phyloP scores from a whole-genome alignment of 1,140 invertebrate genomes.

The Drosophila mojavensis region DNA sequence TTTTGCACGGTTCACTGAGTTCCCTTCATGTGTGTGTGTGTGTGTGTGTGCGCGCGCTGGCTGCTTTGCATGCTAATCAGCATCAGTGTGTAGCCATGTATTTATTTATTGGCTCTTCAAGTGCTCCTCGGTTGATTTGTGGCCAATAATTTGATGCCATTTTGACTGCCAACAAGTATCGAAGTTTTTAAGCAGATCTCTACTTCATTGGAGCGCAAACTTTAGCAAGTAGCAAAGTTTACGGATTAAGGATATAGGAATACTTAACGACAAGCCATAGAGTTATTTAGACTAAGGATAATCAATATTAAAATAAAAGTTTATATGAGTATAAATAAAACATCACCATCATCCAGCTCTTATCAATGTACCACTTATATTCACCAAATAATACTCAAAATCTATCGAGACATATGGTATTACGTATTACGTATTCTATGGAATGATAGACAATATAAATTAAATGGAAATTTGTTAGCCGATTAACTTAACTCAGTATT shows the following conservation, averaged over 20 bases:
- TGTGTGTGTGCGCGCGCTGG: constrained; percentile 26
- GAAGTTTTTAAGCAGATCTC: constrained; percentile 25
- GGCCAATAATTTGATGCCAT: constrained; percentile 53
- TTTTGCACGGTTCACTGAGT: constrained; percentile 69
- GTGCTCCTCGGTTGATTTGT: constrained; percentile 41
- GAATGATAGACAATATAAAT: too few species aligned
- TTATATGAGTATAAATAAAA: too few species aligned
- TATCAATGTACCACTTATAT: too few species aligned
- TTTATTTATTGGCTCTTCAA: constrained; percentile 58
- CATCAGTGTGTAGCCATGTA: constrained; percentile 16
- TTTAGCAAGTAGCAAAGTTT: constrained; percentile 49
- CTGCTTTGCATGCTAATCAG: constrained; percentile 53
- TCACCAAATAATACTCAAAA: too few species aligned
- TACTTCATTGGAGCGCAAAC: constrained; percentile 23
- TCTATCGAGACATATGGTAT: too few species aligned
- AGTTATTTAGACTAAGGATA: too few species aligned
- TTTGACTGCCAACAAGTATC: constrained; percentile 23
- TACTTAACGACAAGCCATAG: neutral
- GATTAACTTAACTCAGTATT: too few species aligned
- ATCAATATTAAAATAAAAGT: too few species aligned
- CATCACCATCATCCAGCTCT: too few species aligned
- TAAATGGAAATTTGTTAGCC: too few species aligned
- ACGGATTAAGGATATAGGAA: neutral
- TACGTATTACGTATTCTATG: too few species aligned
- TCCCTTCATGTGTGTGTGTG: constrained; percentile 28